Base-by-base conservation (phyloP, 2,888 invertebrate genomes). In the Eumacrocentrus americanus region DNA sequence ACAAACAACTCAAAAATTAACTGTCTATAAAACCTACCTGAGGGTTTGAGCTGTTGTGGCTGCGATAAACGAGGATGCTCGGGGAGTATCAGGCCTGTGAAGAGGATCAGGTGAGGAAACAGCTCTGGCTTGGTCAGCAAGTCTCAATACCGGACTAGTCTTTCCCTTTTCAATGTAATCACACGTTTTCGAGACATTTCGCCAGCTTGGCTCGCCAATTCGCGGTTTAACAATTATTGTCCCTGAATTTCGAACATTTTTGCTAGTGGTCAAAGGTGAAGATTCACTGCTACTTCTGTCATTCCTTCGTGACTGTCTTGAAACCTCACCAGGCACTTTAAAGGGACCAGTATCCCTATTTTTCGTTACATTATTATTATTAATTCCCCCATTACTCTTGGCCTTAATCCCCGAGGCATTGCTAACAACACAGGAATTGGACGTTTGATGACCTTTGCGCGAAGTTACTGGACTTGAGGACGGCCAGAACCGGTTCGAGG, bases 101-200 rank as follows among this genome's bases (percentile, higher is more conserved):
- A 82, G 76, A 63, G 82, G 80, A 74, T 81, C 82, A 56, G 83
- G 82, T 61, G 82, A 82, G 73, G 83, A 83, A 2, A 81, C 79
- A 58, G 82, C 82, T 63, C 82, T 74, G 57, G 82, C 76, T 58
- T 81, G 80, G 62, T 81, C 77, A 37, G 69, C 72, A 51, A 80
- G 63, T 64, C 72, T 68, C 57, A 80, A 68, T 44, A 79, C 73
- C 23, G 79, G 80, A 35, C 78, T 79, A 7, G 70, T 74, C 37
- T 77, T 72, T 16, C 71, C 75, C 57, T 76, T 75, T 56, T 78
- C 79, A 60, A 80, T 77, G 61, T 75, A 80, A 54, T 80, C 78
- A 65, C 75, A 79, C 22, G 80, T 80, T 59, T 79, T 79, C 14
- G 80, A 79, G 46, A 75, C 71, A 14, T 70, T 72, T 2, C 76